A percentile compares a stretch with the other conserved stretches of the same genome.
Conservation (phyloP, 2,888 invertebrate genomes). For the Lissocephala sabroskyi region DNA sequence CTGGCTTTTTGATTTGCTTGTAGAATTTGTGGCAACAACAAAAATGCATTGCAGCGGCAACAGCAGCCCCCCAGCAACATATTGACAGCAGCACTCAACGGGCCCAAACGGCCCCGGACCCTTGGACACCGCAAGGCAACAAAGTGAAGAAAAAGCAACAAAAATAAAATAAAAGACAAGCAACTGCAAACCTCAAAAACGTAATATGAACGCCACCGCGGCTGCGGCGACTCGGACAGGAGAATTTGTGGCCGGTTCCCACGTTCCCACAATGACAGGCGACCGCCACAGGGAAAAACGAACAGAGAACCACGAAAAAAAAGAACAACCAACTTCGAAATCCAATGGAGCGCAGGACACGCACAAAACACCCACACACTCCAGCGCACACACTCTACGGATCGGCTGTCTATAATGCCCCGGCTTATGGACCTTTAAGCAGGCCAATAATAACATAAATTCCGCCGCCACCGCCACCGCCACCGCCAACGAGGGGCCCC, state of each 20-base stretch:
- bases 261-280: constrained; percentile 16
- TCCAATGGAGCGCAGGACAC: no score
- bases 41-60: constrained; percentile 51
- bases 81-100: constrained; percentile 40
- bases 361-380: constrained; percentile 36
- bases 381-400: neutral
- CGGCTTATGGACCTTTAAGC: constrained; percentile 34
- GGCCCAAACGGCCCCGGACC: neutral
- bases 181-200: constrained; percentile 1
- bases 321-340: no score
- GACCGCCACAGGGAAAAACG: no score
- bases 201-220: constrained; percentile 5
- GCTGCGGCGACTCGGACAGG: neutral
- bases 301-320: constrained; percentile 17
- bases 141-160: constrained; percentile 1
- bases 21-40: constrained; percentile 60
- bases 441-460: constrained; percentile 28
- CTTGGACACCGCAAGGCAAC: neutral
- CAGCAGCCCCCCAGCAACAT: constrained; percentile 27
- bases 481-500: no score
- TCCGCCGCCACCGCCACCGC: constrained; percentile 4
- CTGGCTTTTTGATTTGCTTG: constrained; percentile 42
- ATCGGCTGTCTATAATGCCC: constrained; percentile 35
- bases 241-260: constrained; percentile 21
- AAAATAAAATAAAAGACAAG: neutral